A percentile compares a stretch with the other conserved stretches of the same genome.
Conservation (phyloP, 2,797 vertebrate genomes). For the Gymnoscopelus microlampas region DNA sequence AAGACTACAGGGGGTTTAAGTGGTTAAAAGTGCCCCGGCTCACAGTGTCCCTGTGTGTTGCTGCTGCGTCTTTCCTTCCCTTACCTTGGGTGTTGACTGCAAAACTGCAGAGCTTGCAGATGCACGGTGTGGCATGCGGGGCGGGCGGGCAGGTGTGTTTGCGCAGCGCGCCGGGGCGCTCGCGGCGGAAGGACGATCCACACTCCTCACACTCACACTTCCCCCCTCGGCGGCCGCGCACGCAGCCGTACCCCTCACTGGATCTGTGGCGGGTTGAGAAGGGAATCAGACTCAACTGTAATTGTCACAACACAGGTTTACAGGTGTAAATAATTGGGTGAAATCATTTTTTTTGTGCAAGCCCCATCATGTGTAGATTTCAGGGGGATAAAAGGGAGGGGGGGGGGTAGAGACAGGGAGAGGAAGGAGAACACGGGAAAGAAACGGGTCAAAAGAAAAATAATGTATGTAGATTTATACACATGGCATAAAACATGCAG, state of each 20-base stretch:
- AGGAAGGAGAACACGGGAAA: slow-evolving; percentile 13
- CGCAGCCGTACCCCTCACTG: slow-evolving; percentile 86
- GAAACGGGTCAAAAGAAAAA: not conserved
- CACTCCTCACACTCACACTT: slow-evolving; percentile 89
- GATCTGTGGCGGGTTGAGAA: slow-evolving; percentile 84
- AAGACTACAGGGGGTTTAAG: no score
- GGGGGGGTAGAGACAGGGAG: slow-evolving; percentile 17
- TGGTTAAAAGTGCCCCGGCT: no score
- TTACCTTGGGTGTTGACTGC: slow-evolving; percentile 91
- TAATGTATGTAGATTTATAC: no score
- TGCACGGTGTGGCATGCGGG: slow-evolving; percentile 81
- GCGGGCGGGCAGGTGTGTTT: slow-evolving; percentile 87
- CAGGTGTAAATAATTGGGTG: no score
- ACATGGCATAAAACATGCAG: no score
- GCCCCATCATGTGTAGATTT: no score
- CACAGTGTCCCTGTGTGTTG: no score
- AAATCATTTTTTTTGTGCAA: no score
- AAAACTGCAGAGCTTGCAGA: slow-evolving; percentile 88
- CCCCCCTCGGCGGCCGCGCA: slow-evolving; percentile 84
- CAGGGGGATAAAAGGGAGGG: not conserved
- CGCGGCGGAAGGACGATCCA: slow-evolving; percentile 82
- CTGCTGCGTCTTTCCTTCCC: slow-evolving; percentile 18
- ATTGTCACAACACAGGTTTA: no score
- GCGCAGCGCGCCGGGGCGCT: slow-evolving; percentile 87
- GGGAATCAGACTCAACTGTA: not conserved